phyloP scores from a whole-genome alignment of 1,140 invertebrate genomes.

The Tigriopus japonicus region DNA sequence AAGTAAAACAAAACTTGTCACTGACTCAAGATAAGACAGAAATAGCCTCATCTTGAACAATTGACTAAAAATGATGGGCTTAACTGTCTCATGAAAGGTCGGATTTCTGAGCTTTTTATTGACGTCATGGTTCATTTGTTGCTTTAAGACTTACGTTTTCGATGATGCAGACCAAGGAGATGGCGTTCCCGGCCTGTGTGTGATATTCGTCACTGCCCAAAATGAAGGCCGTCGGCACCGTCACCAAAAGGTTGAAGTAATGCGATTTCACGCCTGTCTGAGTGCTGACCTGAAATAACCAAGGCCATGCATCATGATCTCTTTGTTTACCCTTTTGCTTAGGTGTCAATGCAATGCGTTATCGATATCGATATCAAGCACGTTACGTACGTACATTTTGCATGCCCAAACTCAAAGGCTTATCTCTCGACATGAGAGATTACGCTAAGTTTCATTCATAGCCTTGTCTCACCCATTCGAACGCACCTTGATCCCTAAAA shows the following conservation, averaged over 20 bases:
- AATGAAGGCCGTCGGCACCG: constrained; percentile 69
- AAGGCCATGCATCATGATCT: neutral
- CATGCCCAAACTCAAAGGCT: neutral
- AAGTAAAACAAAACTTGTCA: no score
- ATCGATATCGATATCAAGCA: neutral
- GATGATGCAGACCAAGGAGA: constrained; percentile 75
- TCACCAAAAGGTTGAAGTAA: constrained; percentile 67
- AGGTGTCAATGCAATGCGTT: neutral
- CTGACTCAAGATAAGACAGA: no score
- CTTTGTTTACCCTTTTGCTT: neutral
- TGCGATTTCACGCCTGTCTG: constrained; percentile 63
- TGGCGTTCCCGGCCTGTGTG: constrained; percentile 68
- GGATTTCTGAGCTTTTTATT: no score
- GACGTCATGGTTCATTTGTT: neutral
- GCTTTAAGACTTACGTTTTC: constrained; percentile 49
- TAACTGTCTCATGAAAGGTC: no score
- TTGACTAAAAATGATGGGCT: no score
- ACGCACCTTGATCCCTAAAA: no score
- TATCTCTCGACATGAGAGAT: no score
- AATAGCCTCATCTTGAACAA: no score
- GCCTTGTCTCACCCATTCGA: no score
- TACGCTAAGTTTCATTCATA: no score
- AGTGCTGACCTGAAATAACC: constrained; percentile 49
- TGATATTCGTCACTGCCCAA: constrained; percentile 62
- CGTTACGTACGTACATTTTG: neutral